Base-by-base conservation (phyloP, 2,113 vertebrate genomes). In the Oreocharis arfaki region DNA sequence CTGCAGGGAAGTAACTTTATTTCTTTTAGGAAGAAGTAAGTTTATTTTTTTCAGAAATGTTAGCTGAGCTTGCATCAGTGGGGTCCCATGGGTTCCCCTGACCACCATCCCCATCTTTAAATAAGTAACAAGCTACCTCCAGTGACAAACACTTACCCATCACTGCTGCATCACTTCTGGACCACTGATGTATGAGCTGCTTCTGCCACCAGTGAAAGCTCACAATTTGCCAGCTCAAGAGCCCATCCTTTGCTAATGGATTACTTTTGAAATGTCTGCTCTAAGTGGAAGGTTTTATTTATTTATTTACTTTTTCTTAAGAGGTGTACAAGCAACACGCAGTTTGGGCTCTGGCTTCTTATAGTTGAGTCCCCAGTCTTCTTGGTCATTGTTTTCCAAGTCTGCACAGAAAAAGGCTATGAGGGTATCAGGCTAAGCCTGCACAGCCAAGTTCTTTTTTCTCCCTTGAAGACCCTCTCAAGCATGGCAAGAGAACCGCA, bases 81-180 rank as follows among this genome's bases (percentile, higher is more conserved):
- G 12, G 27, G 55, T 93, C 95, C 83, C 86, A 61, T 24, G 85
- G 79, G 79, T 15, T 77, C 21, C 67, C 26, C 10, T 44, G 44
- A 41, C 71, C 85, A 90, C 52, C 71, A 78, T 81, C 18, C 23
- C 41, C n/a, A 33, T 41, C 59, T 63, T 74, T 88, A 95, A 42
- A 52, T 86, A 73, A 95, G 56, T 59, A 93, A 88, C 55, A 63
- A 90, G 79, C 30, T 81, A 67, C 19, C 35, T 65, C 63, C 37
- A 84, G 52, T 77, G 83, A 87, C 74, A 80, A 77, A 77, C 81
- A 74, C 70, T 91, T 73, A 81, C 55, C 82, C 82, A 50, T 83
- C 79, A 90, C 82, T 67, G 52, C 85, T 47, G 56, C 71, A 70
- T 77, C 85, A 49, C 63, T 73, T 61, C 75, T 85, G 63, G 37